A percentile compares a stretch with the other conserved stretches of the same genome.
These are phyloP conservation scores for Aptenodytes patagonicus DNA, from an alignment of 2,113 vertebrate species.

Conservation along the genomic window DNA sequence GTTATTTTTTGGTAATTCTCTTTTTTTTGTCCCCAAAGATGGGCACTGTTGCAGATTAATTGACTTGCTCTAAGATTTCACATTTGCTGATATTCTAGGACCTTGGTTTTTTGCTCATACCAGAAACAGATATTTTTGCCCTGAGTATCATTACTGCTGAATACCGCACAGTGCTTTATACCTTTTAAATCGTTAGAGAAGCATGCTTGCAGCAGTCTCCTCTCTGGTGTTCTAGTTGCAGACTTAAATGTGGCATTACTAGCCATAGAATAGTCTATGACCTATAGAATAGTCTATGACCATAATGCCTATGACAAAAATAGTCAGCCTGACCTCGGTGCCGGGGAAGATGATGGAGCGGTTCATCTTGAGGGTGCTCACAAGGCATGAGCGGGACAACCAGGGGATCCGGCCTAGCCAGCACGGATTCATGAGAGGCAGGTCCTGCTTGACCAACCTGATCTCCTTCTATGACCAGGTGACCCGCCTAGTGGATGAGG, in stretches of 20 bases:
- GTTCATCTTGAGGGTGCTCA: no score
- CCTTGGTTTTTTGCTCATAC: background rate
- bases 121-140: background rate
- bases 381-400: no score
- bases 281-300: no score
- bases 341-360: no score
- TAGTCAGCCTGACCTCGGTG: no score
- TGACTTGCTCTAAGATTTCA: background rate
- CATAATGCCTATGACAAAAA: no score
- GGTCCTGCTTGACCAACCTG: no score
- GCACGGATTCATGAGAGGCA: no score
- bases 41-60: background rate
- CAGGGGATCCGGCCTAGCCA: no score
- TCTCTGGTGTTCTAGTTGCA: background rate
- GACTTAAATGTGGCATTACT: background rate
- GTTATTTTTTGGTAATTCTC: background rate
- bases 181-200: background rate
- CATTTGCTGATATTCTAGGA: background rate
- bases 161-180: background rate
- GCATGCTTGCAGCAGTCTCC: background rate
- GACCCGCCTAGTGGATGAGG: no score
- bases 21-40: background rate
- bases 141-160: background rate
- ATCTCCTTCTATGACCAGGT: no score
- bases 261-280: background rate